Conservation (phyloP, 2,113 vertebrate species). For the Rhinolophus sinicus region DNA sequence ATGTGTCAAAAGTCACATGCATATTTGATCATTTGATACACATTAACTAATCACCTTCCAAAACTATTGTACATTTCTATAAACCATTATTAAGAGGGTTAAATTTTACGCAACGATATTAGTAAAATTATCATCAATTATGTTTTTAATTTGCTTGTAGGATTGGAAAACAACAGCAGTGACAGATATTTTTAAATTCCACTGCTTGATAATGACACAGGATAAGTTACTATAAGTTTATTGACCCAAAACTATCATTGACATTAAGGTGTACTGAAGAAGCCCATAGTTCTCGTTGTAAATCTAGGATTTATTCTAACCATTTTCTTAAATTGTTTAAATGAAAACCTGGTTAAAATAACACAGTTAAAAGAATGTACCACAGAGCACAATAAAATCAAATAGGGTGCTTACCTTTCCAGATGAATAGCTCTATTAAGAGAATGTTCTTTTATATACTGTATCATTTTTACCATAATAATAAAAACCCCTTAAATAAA, state of each 20-base stretch:
- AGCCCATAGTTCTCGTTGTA: not conserved
- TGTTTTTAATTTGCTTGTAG: not conserved
- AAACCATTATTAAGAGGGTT: not conserved
- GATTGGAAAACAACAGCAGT: not conserved
- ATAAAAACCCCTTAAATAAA: conserved; percentile 70
- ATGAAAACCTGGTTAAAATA: conserved; percentile 56
- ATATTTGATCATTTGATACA: not conserved
- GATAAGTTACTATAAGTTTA: not conserved
- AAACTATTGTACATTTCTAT: not conserved
- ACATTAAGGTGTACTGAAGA: not conserved
- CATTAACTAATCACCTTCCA: not conserved
- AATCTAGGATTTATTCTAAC: not conserved
- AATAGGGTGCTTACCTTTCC: conserved; percentile 48
- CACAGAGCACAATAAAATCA: conserved; percentile 58
- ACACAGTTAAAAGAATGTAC: conserved; percentile 48
- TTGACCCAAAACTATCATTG: conserved; percentile 1
- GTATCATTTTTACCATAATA: conserved; percentile 70
- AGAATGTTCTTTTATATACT: conserved; percentile 54
- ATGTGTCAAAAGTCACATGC: not conserved
- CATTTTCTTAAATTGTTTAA: conserved; percentile 50
- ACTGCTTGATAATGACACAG: not conserved
- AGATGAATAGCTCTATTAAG: conserved; percentile 60
- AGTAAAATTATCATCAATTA: not conserved
- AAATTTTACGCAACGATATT: not conserved
- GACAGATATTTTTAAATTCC: not conserved